These are phyloP conservation scores for Fissipunctia ypsillon DNA, from an alignment of 2,888 invertebrate species.

Conservation along the genomic window DNA sequence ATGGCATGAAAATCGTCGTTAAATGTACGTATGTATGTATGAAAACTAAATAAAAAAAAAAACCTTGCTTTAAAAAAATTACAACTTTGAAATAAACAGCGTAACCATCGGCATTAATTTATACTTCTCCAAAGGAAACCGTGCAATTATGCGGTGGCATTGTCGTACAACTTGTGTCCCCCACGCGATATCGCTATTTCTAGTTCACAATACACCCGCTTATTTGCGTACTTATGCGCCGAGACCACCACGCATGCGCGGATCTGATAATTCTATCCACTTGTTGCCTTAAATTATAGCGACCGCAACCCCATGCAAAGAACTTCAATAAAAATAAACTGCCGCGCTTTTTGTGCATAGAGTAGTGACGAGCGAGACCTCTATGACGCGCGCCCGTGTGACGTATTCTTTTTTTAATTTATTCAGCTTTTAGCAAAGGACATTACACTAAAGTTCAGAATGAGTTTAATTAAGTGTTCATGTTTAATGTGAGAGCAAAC, in stretches of 20 bases:
- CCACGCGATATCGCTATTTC: conserved; percentile 84
- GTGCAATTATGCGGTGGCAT: conserved; percentile 51
- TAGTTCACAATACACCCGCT: conserved; percentile 74
- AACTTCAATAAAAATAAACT: conserved; percentile 84
- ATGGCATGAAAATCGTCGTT: too few relatives aligned
- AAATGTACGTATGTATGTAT: too few relatives aligned
- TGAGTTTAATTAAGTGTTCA: background rate
- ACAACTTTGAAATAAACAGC: background rate
- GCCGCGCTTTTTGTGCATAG: conserved; percentile 82
- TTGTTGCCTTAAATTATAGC: conserved; percentile 87
- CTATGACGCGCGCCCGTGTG: conserved; percentile 76
- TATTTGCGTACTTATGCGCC: conserved; percentile 81
- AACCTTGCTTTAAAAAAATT: background rate
- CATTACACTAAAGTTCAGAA: background rate
- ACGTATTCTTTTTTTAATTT: conserved; percentile 72
- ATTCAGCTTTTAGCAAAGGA: conserved; percentile 28
- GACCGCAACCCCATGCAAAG: conserved; percentile 86
- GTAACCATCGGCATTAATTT: conserved; percentile 35
- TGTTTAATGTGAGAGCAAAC: background rate
- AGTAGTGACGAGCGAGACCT: conserved; percentile 78
- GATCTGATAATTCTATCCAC: conserved; percentile 84
- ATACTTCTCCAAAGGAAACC: conserved; percentile 45
- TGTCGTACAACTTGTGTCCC: conserved; percentile 70
- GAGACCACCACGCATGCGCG: conserved; percentile 90
- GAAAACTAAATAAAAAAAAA: background rate